Percentiles rank a stretch among this genome's conserved stretches.
Conservation (phyloP, 2,797 vertebrate genomes). For the Rhinatrema bivittatum region DNA sequence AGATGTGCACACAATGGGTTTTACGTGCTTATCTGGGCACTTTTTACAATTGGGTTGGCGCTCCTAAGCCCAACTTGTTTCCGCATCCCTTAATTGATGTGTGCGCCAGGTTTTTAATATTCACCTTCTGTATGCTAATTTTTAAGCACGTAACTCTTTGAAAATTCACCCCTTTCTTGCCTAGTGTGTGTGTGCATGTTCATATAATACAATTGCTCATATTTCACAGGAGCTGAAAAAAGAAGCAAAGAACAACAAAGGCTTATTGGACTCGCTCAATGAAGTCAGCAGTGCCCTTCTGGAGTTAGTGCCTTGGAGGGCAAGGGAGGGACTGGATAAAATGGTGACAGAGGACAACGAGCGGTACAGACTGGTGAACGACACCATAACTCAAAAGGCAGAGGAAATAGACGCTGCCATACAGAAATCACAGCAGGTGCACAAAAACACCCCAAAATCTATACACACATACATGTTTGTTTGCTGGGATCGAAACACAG, state of each 20-base stretch:
- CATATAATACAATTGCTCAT: constrained; percentile 19
- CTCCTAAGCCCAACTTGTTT: too few relatives aligned
- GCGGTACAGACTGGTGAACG: constrained; percentile 70
- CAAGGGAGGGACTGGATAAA: constrained; percentile 84
- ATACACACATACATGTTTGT: background rate
- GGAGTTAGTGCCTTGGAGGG: constrained; percentile 92
- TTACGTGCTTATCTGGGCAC: too few relatives aligned
- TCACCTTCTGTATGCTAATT: too few relatives aligned
- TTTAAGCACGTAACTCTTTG: too few relatives aligned
- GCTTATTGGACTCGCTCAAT: constrained; percentile 77
- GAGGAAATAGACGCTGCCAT: constrained; percentile 83
- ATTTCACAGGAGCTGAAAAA: constrained; percentile 71
- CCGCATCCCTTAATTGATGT: too few relatives aligned
- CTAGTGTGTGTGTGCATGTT: constrained; percentile 1
- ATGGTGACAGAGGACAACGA: constrained; percentile 82
- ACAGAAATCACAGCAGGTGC: constrained; percentile 88
- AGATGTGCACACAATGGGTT: too few relatives aligned
- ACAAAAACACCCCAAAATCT: too few relatives aligned
- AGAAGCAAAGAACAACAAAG: constrained; percentile 72
- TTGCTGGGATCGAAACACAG: background rate
- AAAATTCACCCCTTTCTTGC: too few relatives aligned
- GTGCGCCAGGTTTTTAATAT: too few relatives aligned
- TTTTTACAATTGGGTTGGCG: too few relatives aligned
- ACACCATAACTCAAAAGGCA: constrained; percentile 74
- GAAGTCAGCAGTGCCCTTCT: constrained; percentile 81